These are phyloP conservation scores for Enteromius viviparus DNA, from an alignment of 2,797 vertebrate species.

Conservation along the genomic window DNA sequence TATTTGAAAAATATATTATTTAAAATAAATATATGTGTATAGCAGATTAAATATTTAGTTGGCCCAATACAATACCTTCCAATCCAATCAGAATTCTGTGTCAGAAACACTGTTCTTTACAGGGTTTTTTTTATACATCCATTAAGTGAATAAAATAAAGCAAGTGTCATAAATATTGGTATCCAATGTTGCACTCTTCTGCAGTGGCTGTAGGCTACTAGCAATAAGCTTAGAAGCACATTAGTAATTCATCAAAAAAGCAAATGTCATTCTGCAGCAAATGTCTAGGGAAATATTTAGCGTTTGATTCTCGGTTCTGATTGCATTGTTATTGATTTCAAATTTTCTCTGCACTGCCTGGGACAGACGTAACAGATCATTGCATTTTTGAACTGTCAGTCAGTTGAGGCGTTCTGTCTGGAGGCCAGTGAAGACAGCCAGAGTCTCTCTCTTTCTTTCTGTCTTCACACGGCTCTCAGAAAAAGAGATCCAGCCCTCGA, in stretches of 20 bases:
- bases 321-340: constrained; percentile 85
- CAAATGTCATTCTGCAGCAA: constrained; percentile 77
- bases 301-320: constrained; percentile 87
- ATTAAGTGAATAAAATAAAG: constrained; percentile 1
- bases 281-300: constrained; percentile 79
- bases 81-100: background rate
- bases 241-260: constrained; percentile 83
- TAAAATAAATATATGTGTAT: background rate
- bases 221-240: constrained; percentile 67
- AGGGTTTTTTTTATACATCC: background rate
- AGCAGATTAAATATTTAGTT: background rate
- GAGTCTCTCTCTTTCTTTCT: constrained; percentile 63
- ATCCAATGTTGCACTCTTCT: background rate
- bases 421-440: constrained; percentile 69
- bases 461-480: constrained; percentile 52
- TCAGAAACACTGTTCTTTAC: background rate
- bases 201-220: constrained; percentile 20
- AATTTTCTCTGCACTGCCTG: constrained; percentile 74
- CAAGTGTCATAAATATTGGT: background rate
- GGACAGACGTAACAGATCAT: constrained; percentile 81
- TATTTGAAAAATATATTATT: background rate
- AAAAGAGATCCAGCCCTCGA: constrained; percentile 46
- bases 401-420: constrained; percentile 75
- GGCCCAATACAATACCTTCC: background rate
- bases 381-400: constrained; percentile 83